Evolutionary conservation across 2,888 invertebrate genomes (phyloP), one percentile per base, ranked within the genome.

Genomic region (Eupithecia pulchellata): DNA sequence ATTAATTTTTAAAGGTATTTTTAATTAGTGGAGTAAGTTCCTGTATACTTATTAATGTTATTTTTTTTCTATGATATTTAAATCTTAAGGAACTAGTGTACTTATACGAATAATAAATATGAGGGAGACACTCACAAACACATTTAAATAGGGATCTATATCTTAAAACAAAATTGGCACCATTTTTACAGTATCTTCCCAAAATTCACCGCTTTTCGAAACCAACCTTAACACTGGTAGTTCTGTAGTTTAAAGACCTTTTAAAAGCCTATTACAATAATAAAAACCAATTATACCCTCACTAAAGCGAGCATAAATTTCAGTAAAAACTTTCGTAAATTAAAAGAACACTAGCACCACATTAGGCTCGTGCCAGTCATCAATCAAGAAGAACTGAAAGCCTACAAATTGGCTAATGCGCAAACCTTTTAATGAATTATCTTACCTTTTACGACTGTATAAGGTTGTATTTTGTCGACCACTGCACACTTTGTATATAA

Each of bases 351-450:
- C n/a, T n/a, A 30, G n/a, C 29, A 60, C 30, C 17, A 60, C 58
- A 30, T 58, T 58, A 30, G 32, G 58, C 58, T 17, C 32, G 58
- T 60, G 58, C 58, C n/a, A 32, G 9, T 62, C 74, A 76, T 77
- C 72, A 62, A 73, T 77, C 77, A 77, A 52, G 65, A n/a, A 60
- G 17, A 60, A 20, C 58, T 60, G 25, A 20, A 60, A 30, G 29
- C 57, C 57, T 29, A 27, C 29, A 32, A 60, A 60, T 30, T n/a
- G 3, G 8, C n/a, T 32, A 1, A 47, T 20, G 47, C 47, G 11
- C n/a, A 29, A 29, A 57, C 29, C 27, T 57, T 57, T 29, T 29
- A 8, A 29, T 17, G 17, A 11, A 60, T 60, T 32, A n/a, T 60
- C 11, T 25, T 20, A 61, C 61, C 36, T 34, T 61, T 17, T 36